Evolutionary conservation across 2,888 invertebrate genomes (phyloP), one percentile per base, ranked within the genome.

Genomic region (Caenorhabditis sp.): DNA sequence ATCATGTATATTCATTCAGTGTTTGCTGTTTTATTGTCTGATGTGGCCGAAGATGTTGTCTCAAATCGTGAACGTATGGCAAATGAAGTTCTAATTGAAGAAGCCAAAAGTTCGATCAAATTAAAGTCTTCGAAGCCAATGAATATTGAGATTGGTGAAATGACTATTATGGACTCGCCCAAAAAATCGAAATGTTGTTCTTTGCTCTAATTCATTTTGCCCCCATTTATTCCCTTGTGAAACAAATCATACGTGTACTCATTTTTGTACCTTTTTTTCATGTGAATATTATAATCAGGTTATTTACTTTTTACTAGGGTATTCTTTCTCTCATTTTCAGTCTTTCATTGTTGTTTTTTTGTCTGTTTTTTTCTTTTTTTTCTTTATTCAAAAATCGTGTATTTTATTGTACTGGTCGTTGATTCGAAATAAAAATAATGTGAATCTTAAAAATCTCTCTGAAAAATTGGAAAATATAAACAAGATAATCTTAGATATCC

Each of bases 111-210:
- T 17, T 64, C 23, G 63, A 61, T 12, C 54, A 72, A 8, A 61
- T 60, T 14, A 63, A 66, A 14, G 59, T 62, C 31, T 1, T 57
- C 21, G 43, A 66, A 63, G 14, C 36, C 24, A 24, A 37, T 71
- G 54, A 67, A 62, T 51, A 36, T 26, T 24, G 23, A 55, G 17
- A 55, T 55, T 55, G 27, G 26, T 21, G 23, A 23, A 53, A 50
- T 50, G 19, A 53, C 14, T 8, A 6, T 23, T n/a, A 23, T 23
- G 2, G 5, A 6, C 12, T 23, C 19, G 4, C 12, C 51, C 3
- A 51, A 51, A 21, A 67, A 61, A 21, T 72, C 72, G n/a, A 67
- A 64, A 50, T 72, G 72, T 31, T 72, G 72, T 36, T 71, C 71
- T 1, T 31, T 72, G 27, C 58, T 72, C 26, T 72, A 66, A 53